These are phyloP conservation scores for Eulithis testata DNA, from an alignment of 2,888 invertebrate species.

Conservation along the genomic window DNA sequence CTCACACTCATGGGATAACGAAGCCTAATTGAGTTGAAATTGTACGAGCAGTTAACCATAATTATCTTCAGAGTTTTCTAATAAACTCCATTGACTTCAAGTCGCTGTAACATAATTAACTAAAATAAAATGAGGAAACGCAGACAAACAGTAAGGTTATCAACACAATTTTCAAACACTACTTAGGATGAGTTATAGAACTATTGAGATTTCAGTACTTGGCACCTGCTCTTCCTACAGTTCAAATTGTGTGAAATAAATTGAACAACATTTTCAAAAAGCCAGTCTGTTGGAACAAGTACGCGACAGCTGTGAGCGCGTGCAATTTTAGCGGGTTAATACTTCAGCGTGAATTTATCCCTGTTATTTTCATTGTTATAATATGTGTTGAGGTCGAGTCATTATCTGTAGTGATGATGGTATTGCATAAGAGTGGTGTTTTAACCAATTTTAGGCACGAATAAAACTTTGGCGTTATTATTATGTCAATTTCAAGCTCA, in stretches of 20 bases:
- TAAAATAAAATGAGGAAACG: background rate
- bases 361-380: background rate
- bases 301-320: conserved; percentile 10
- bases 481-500: background rate
- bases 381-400: background rate
- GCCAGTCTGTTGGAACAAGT: background rate
- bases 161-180: too few species aligned
- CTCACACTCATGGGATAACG: conserved; percentile 31
- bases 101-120: background rate
- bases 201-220: too few species aligned
- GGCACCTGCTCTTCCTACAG: background rate
- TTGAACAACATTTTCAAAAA: conserved; percentile 2
- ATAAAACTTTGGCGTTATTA: too few species aligned
- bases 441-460: background rate
- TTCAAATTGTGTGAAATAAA: background rate
- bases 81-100: conserved; percentile 2
- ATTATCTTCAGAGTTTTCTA: conserved; percentile 12
- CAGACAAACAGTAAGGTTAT: too few species aligned
- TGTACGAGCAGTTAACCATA: conserved; percentile 10
- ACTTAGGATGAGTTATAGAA: too few species aligned
- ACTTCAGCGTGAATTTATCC: background rate
- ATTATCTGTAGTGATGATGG: background rate
- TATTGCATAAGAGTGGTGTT: conserved; percentile 13
- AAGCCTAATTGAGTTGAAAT: conserved; percentile 32
- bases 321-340: conserved; percentile 3